Evolutionary conservation across 2,113 vertebrate genomes (phyloP).

Genomic region (Cariama cristata): DNA sequence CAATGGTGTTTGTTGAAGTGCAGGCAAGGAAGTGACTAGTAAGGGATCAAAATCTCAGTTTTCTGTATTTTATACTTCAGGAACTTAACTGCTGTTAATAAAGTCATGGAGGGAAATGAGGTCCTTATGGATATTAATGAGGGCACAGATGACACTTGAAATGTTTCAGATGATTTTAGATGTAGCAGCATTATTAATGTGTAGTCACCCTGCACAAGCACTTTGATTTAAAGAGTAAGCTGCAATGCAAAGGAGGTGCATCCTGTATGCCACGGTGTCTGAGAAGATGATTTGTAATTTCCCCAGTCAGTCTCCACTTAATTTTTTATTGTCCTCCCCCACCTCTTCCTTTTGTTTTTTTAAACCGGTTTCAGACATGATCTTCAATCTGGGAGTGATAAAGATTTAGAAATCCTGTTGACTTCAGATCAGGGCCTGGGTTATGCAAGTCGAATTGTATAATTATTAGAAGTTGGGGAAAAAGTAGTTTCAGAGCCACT

Average conservation of each 20-base stretch:
- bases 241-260: background rate
- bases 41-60: background rate
- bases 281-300: background rate
- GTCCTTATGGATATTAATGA: slow-evolving; percentile 12
- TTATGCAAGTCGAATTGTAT: background rate
- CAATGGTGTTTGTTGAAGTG: background rate
- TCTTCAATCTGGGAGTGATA: background rate
- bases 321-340: background rate
- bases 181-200: slow-evolving; percentile 20
- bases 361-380: background rate
- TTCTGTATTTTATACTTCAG: background rate
- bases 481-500: background rate
- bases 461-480: background rate
- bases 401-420: background rate
- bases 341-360: background rate
- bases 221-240: background rate
- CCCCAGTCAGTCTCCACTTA: background rate
- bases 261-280: background rate
- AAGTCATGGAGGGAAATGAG: background rate
- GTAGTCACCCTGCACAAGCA: background rate
- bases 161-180: background rate
- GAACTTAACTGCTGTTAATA: background rate
- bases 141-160: background rate
- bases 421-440: background rate
- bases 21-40: background rate